These are phyloP conservation scores for Netelia fuscicornis DNA, from an alignment of 2,888 invertebrate genomes.

Conservation along the genomic window DNA sequence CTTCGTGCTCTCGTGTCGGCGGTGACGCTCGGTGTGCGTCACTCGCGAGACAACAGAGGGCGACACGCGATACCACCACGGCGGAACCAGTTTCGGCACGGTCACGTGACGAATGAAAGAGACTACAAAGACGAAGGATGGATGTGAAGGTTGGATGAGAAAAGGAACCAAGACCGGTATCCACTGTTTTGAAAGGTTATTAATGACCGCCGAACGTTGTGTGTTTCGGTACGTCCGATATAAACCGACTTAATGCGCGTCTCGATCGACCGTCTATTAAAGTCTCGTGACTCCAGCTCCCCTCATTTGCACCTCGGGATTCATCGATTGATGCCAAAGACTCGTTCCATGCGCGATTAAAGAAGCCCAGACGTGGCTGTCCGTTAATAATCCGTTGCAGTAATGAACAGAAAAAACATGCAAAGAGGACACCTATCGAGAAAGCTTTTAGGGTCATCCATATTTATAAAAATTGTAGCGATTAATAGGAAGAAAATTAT, in stretches of 20 bases:
- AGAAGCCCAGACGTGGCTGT: too few relatives aligned
- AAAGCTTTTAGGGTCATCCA: too few relatives aligned
- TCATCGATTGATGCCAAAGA: background rate
- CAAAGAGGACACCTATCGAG: too few relatives aligned
- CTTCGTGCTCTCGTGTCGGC: too few relatives aligned
- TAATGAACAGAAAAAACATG: too few relatives aligned
- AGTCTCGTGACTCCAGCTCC: slow-evolving; percentile 1
- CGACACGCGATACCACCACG: slow-evolving; percentile 44
- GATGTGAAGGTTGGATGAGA: background rate
- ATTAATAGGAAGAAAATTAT: too few relatives aligned
- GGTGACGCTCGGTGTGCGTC: slow-evolving; percentile 14
- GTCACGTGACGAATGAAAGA: slow-evolving; percentile 29
- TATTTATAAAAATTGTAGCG: too few relatives aligned
- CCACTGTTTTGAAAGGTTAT: slow-evolving; percentile 78
- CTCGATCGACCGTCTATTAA: slow-evolving; percentile 1
- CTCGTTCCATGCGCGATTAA: background rate
- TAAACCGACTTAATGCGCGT: slow-evolving; percentile 28
- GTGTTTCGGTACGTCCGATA: slow-evolving; percentile 57
- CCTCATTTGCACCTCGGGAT: background rate
- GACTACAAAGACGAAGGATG: background rate
- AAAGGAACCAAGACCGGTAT: background rate
- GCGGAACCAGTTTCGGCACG: slow-evolving; percentile 56
- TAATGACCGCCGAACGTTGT: slow-evolving; percentile 70
- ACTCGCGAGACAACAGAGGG: slow-evolving; percentile 59
- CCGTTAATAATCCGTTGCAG: too few relatives aligned